Base-by-base conservation (phyloP, 2,888 invertebrate species). In the Meiosimyza decipiens region DNA sequence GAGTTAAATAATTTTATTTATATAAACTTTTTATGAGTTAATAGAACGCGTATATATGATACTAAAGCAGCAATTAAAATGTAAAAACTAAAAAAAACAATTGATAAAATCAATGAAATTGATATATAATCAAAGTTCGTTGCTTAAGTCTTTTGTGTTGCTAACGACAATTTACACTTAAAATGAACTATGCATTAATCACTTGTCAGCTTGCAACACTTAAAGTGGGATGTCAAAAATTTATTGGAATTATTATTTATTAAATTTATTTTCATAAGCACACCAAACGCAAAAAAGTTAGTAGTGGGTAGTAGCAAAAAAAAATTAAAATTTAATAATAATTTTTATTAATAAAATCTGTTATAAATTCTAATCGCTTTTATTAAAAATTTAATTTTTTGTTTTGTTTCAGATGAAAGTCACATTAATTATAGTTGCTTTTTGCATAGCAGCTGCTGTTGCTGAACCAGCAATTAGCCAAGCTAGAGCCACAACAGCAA, bases 341-440 rank as follows among this genome's bases (percentile, higher is more conserved):
- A 40, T 5, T 40, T 40, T 40, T 9, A 1, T 40, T 7, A 9
- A 40, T 59, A 18, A 16, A 22, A 22, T 22, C 60, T 68, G 6
- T 9, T 6, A 40, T 40, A 40, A 1, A 9, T 40, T 40, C 28
- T 50, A 59, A 55, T 64, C 22, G 28, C 63, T 63, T 75, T 71
- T 74, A 62, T 59, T 54, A 22, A 28, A n/a, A 12, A 57, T 57
- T 57, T 16, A 22, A 12, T 76, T 72, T 74, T 57, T 72, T 22
- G 2, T 22, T 22, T 22, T 2, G 1, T 87, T 88, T 62, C 88
- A 92, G 92, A 94, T 94, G 94, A 93, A 91, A 88, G 85, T 91
- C 88, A 90, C 91, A 88, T 88, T 89, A 83, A 86, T 93, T 86
- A 90, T 90, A 83, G 88, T 89, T 80, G 87, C 88, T 80, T 84